Evolutionary conservation across 2,113 vertebrate genomes (phyloP).

Genomic region (Osmerus mordax): DNA sequence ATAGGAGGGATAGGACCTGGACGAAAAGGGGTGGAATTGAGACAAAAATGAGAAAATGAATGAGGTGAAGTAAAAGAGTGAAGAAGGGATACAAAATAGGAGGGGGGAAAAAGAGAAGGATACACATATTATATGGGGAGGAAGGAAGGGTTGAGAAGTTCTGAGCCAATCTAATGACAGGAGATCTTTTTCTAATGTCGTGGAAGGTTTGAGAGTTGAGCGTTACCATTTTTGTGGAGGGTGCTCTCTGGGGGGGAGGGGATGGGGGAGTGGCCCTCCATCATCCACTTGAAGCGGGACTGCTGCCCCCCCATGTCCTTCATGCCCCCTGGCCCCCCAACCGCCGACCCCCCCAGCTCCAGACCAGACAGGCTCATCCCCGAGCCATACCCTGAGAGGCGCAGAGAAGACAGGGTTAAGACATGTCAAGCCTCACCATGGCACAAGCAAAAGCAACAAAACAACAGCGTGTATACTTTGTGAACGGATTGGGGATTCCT

Average conservation of each 20-base stretch:
- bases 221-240: slow-evolving; percentile 94
- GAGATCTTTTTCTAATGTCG: too few species aligned
- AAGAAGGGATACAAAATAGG: slow-evolving; percentile 6
- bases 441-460: background rate
- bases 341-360: slow-evolving; percentile 84
- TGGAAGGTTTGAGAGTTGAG: too few species aligned
- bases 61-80: slow-evolving; percentile 12
- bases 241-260: slow-evolving; percentile 86
- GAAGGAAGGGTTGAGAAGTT: too few species aligned
- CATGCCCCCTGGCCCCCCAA: slow-evolving; percentile 71
- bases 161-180: too few species aligned
- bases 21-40: background rate
- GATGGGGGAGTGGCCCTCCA: slow-evolving; percentile 90
- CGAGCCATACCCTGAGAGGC: slow-evolving; percentile 82
- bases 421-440: background rate
- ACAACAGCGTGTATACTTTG: background rate
- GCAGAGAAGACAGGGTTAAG: background rate
- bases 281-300: slow-evolving; percentile 98
- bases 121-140: too few species aligned
- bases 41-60: slow-evolving; percentile 7
- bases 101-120: background rate
- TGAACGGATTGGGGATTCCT: slow-evolving; percentile 28
- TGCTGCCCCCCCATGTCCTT: slow-evolving; percentile 86
- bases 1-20: slow-evolving; percentile 87
- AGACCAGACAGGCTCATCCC: slow-evolving; percentile 76